A percentile compares a stretch with the other conserved stretches of the same genome.
These are phyloP conservation scores for Montipora foliosa DNA, from an alignment of 64 coral and sea anemone species.

Conservation along the genomic window DNA sequence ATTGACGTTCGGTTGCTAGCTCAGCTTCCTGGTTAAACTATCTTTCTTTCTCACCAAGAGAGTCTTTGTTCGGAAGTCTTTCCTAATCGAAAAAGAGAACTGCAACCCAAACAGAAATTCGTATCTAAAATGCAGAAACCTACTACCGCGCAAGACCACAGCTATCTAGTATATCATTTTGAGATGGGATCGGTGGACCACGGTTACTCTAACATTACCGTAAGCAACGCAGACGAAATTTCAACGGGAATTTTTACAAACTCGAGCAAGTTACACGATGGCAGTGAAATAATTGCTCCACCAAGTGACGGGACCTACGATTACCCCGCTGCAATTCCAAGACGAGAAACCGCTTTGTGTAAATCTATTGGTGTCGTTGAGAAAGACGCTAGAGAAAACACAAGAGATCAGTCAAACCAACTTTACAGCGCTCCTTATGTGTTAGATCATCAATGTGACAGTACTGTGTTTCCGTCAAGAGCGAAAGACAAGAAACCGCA, in stretches of 20 bases:
- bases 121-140: background rate
- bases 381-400: background rate
- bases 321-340: background rate
- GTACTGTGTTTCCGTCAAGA: no score
- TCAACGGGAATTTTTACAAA: background rate
- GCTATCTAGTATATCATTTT: constrained; percentile 24
- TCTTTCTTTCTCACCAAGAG: no score
- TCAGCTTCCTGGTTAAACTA: no score
- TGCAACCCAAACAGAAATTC: no score
- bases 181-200: background rate
- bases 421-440: background rate
- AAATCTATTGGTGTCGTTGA: background rate
- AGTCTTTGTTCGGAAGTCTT: no score
- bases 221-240: background rate
- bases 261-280: background rate
- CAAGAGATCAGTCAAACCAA: background rate
- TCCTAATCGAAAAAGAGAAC: no score
- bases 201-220: background rate
- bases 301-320: background rate
- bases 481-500: background rate
- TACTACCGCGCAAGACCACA: background rate
- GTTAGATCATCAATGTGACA: background rate
- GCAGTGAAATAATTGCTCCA: background rate
- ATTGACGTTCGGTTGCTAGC: no score
- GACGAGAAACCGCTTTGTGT: background rate